Evolutionary conservation across 2,113 vertebrate genomes (phyloP).

Genomic region (Equus przewalskii): DNA sequence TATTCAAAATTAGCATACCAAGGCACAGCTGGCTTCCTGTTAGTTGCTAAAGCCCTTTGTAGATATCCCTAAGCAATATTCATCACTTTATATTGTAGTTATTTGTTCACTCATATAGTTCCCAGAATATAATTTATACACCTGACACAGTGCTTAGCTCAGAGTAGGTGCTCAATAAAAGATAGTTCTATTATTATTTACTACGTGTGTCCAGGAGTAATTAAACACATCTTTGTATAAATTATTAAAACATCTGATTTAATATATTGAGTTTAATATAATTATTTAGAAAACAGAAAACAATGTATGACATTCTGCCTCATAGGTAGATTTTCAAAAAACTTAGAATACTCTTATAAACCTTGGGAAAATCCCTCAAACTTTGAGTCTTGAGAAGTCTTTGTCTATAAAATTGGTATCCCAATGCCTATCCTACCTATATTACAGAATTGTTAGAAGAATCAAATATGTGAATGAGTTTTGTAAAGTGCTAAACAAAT

Average conservation of each 20-base stretch:
- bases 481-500: conserved; percentile 37
- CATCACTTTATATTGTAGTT: background rate
- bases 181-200: background rate
- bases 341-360: background rate
- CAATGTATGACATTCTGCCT: background rate
- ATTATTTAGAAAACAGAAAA: conserved; percentile 48
- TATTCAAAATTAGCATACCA: background rate
- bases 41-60: background rate
- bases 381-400: background rate
- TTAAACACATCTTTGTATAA: background rate
- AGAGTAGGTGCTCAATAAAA: background rate
- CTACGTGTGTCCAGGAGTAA: background rate
- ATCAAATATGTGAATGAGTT: background rate
- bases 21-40: background rate
- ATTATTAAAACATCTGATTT: conserved; percentile 10
- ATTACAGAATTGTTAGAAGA: background rate
- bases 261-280: conserved; percentile 4
- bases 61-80: background rate
- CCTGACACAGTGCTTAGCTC: background rate
- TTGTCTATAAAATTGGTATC: background rate
- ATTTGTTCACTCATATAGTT: background rate
- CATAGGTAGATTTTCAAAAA: background rate
- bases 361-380: background rate
- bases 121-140: background rate
- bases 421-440: background rate